A percentile compares a stretch with the other conserved stretches of the same genome.
Evolutionary conservation across 2,113 vertebrate genomes (phyloP).

Genomic region (Furnarius figulus): DNA sequence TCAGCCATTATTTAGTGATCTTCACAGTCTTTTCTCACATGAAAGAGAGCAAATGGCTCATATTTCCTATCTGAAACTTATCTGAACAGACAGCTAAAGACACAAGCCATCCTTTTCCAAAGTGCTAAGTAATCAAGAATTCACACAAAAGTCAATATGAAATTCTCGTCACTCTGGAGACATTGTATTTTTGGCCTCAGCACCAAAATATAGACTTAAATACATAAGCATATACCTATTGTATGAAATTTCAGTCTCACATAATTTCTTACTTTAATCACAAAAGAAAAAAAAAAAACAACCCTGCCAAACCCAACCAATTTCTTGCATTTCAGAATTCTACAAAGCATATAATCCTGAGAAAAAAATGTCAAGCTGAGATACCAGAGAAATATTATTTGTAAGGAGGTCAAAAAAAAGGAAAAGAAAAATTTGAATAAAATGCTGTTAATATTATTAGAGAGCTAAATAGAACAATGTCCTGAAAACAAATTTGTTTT

Average conservation of each 20-base stretch:
- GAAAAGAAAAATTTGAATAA: not conserved
- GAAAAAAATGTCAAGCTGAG: not conserved
- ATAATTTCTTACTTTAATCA: not conserved
- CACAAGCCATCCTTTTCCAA: not conserved
- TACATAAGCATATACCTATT: not conserved
- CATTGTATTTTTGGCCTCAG: not conserved
- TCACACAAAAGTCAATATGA: not conserved
- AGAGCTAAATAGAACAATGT: not conserved
- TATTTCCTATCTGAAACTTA: not conserved
- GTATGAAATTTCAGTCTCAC: not conserved
- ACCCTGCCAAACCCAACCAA: not conserved
- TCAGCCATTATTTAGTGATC: not conserved
- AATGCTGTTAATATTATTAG: not conserved
- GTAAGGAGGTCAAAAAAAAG: not conserved
- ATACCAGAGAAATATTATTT: not conserved
- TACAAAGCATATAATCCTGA: not conserved
- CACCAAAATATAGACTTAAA: not conserved
- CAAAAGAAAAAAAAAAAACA: not conserved
- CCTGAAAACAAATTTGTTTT: not conserved
- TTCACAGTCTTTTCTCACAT: not conserved
- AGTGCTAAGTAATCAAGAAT: not conserved
- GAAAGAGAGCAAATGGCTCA: not conserved
- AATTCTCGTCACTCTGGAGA: not conserved
- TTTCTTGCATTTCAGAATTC: not conserved
- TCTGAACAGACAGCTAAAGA: not conserved